phyloP scores from a whole-genome alignment of 2,888 invertebrate genomes.

The Eupithecia dodoneata region DNA sequence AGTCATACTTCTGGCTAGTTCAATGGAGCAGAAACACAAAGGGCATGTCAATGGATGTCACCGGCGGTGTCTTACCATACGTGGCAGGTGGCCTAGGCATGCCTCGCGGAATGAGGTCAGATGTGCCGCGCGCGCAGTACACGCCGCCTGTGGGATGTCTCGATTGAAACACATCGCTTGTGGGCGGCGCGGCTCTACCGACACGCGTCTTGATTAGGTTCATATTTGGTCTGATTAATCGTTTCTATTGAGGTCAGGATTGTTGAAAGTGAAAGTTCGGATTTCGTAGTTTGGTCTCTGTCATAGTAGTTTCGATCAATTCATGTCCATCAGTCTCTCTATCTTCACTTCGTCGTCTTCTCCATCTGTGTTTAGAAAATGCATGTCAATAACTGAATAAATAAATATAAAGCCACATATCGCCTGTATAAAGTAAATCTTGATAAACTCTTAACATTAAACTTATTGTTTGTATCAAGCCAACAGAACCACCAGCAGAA shows the following conservation, averaged over 20 bases:
- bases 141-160: slow-evolving; percentile 56
- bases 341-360: slow-evolving; percentile 47
- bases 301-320: slow-evolving; percentile 29
- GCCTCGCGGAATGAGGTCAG: slow-evolving; percentile 69
- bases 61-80: slow-evolving; percentile 36
- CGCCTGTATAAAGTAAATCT: slow-evolving; percentile 39
- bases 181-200: slow-evolving; percentile 52
- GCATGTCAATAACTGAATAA: slow-evolving; percentile 47
- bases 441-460: slow-evolving; percentile 47
- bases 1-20: slow-evolving; percentile 43
- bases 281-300: slow-evolving; percentile 27
- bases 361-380: slow-evolving; percentile 52
- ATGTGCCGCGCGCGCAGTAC: slow-evolving; percentile 58
- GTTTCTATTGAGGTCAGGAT: slow-evolving; percentile 42
- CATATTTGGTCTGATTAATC: slow-evolving; percentile 47
- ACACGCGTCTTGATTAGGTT: slow-evolving; percentile 48
- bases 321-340: slow-evolving; percentile 48
- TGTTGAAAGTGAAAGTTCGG: slow-evolving; percentile 24
- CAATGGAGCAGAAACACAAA: slow-evolving; percentile 48
- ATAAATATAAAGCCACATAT: slow-evolving; percentile 38
- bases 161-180: slow-evolving; percentile 69
- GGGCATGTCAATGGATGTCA: slow-evolving; percentile 44
- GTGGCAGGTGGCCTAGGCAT: slow-evolving; percentile 57
- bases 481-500: slow-evolving; percentile 46
- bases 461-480: slow-evolving; percentile 48